Evolutionary conservation across 1,140 invertebrate species (phyloP), one percentile per base, ranked within the genome.

Genomic region (Aphelinus certus): DNA sequence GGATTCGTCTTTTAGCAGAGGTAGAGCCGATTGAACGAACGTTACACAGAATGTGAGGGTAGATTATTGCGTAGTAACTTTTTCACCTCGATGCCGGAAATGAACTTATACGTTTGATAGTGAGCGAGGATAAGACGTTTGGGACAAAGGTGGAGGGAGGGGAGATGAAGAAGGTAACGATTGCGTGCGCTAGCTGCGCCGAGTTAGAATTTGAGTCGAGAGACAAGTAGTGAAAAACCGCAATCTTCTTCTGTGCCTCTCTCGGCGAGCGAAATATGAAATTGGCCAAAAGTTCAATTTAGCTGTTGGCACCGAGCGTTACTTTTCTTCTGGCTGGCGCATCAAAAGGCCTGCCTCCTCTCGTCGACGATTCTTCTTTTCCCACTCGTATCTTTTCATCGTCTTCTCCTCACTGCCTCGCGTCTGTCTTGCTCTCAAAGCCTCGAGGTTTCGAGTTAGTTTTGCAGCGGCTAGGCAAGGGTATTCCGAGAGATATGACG

Each of bases 241-340:
- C 26, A 26, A 26, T 26, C 26, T 26, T 26, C 26, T 26, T 26
- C 26, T 26, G 26, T 26, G 26, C 26, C 26, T 26, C 26, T 10
- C 53, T 68, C 7, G n/a, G 9, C 26, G 49, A 48, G 57, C 45
- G 62, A 70, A 70, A 75, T 75, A 75, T 75, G 70, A 75, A 75
- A 75, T 75, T 70, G 73, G 60, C 67, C 68, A 67, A 75, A 75
- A 70, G 73, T 75, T 75, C 73, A 70, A 70, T 75, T 75, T 70
- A 60, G 53, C 60, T 48, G 73, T 63, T 75, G 73, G 73, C 67
- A 75, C 53, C 45, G 55, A 56, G 65, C 73, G 69, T 74, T 74
- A 74, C 66, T 74, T 74, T 74, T 74, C 73, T 26, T 26, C 58
- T 68, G 65, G 43, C 49, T 43, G 65, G 1, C 48, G 73, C 66